A percentile compares a stretch with the other conserved stretches of the same genome.
Conservation (phyloP, 1,140 invertebrate species). For the Pectinophora gossypiella region DNA sequence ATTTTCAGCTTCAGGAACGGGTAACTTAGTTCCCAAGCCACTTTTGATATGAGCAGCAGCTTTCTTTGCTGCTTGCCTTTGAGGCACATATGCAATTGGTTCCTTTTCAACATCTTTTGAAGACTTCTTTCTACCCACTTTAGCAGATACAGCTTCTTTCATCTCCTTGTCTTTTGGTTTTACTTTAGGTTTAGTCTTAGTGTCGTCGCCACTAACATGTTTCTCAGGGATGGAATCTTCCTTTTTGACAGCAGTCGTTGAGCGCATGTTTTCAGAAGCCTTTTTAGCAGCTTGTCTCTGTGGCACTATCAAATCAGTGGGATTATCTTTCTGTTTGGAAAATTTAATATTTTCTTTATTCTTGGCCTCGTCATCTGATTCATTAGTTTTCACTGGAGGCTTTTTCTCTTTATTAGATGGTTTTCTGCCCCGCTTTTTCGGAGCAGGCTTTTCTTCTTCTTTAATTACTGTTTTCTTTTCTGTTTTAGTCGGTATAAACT, state of each 20-base stretch:
- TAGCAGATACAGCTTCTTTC: constrained; percentile 38
- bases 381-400: constrained; percentile 44
- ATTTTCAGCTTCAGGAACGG: constrained; percentile 68
- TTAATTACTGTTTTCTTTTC: constrained; percentile 50
- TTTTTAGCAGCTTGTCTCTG: constrained; percentile 94
- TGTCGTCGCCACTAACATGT: constrained; percentile 50
- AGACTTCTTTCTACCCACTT: constrained; percentile 76
- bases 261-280: constrained; percentile 90
- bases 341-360: constrained; percentile 77
- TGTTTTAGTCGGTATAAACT: constrained; percentile 77
- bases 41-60: constrained; percentile 92
- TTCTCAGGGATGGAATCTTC: constrained; percentile 60
- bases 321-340: constrained; percentile 78
- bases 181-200: constrained; percentile 60
- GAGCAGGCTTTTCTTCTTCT: constrained; percentile 58
- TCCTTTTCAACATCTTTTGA: constrained; percentile 77
- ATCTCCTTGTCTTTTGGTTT: constrained; percentile 60
- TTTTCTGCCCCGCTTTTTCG: constrained; percentile 64
- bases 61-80: constrained; percentile 93
- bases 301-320: constrained; percentile 91
- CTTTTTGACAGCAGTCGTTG: constrained; percentile 69
- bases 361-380: constrained; percentile 66
- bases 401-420: constrained; percentile 64
- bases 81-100: constrained; percentile 89
- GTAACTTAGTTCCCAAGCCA: constrained; percentile 80